Conservation (phyloP, 2,113 vertebrate species). For the Petromus typicus region DNA sequence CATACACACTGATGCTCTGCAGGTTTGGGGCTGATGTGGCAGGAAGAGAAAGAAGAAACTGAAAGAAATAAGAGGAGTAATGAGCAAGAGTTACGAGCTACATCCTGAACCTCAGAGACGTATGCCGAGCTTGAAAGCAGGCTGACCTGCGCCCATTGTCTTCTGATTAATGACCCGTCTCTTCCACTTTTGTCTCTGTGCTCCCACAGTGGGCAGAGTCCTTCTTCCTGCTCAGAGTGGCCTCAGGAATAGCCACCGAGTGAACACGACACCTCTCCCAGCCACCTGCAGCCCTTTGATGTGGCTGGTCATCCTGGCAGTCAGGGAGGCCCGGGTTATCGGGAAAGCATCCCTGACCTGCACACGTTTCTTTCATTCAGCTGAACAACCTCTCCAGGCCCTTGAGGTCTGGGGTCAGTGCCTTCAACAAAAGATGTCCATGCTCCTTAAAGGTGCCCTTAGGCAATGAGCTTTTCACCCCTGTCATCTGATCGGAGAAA, state of each 20-base stretch:
- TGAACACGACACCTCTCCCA: not conserved
- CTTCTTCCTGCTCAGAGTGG: not conserved
- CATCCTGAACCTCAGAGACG: not conserved
- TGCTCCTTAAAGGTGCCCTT: not conserved
- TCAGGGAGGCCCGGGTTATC: slow-evolving; percentile 17
- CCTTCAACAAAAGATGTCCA: not conserved
- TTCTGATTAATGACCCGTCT: slow-evolving; percentile 54
- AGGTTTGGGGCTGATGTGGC: not conserved
- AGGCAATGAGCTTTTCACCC: not conserved
- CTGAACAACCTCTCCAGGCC: not conserved
- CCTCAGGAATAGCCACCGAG: not conserved
- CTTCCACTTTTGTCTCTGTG: not conserved
- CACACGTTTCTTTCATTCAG: slow-evolving; percentile 3
- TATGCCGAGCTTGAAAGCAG: not conserved
- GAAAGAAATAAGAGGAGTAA: not conserved
- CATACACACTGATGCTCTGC: accelerated
- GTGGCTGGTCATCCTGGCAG: not conserved
- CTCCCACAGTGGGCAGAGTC: not conserved
- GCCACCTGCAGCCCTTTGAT: slow-evolving; percentile 6
- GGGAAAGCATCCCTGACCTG: not conserved
- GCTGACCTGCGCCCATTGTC: not conserved
- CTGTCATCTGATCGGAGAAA: slow-evolving; percentile 33
- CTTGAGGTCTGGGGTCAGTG: slow-evolving; percentile 56
- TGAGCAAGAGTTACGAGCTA: not conserved
- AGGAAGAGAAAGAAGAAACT: not conserved